Base-by-base conservation (phyloP, 2,888 invertebrate species). In the Cataglyphis albicans region DNA sequence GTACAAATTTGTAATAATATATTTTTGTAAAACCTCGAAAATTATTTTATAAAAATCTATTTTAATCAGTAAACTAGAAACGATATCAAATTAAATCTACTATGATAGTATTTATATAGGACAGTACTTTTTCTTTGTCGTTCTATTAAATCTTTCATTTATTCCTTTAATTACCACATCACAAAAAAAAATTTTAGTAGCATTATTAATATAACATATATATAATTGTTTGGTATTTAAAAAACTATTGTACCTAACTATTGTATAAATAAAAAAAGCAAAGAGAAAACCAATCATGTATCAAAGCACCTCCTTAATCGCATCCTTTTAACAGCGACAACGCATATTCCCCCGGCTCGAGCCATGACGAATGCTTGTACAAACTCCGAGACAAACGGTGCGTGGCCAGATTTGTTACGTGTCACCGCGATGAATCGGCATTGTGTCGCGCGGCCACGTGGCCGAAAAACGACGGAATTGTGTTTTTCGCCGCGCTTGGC, bases 381-480 rank as follows among this genome's bases (percentile, higher is more conserved):
- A 91, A 91, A 91, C 86, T 87, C 61, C 65, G 80, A 68, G 59
- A 59, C 84, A 86, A 88, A 89, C 87, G 85, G 73, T 87, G 84
- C 89, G 90, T 89, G 89, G 86, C 88, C 85, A 78, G 90, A 89
- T 90, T 91, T 90, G 90, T 91, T 92, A 91, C 91, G 91, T 87
- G 87, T 87, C 84, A 85, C 85, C 76, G 44, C 81, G 87, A 90
- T 89, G 87, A 89, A 87, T 91, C 89, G 91, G 88, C 87, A 92
- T 93, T 92, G 93, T 80, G 73, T 92, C 88, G 88, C 88, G 86
- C 73, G 86, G 93, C 90, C 94, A 93, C 94, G 94, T 94, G 94
- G 91, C 93, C 88, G 86, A 88, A 90, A 86, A 89, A 90, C 89
- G 89, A 76, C 68, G 87, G 90, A 89, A 90, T 90, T 88, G 90